These are phyloP conservation scores for Drosophila micromelanica DNA, from an alignment of 1,140 invertebrate species.

Conservation along the genomic window DNA sequence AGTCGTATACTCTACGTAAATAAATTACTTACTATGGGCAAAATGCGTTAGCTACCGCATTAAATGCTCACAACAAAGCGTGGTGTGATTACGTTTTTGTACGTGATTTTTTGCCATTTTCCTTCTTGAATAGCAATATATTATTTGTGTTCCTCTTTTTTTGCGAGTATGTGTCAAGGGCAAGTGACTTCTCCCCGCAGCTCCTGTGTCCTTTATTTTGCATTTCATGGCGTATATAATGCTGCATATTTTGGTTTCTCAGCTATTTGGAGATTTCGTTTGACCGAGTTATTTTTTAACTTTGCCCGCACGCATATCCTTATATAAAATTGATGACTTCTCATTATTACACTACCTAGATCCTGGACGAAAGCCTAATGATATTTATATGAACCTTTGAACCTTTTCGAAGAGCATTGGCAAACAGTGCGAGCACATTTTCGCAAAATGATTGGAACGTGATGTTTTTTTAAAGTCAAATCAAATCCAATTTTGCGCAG, in stretches of 20 bases:
- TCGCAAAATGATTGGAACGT: background rate
- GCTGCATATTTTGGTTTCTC: background rate
- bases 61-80: conserved; percentile 23
- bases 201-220: conserved; percentile 12
- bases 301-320: conserved; percentile 45
- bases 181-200: conserved; percentile 12
- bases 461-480: background rate
- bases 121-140: conserved; percentile 29
- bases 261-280: background rate
- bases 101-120: conserved; percentile 55
- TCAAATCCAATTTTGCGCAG: background rate
- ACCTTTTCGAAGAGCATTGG: background rate
- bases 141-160: conserved; percentile 27
- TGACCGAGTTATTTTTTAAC: conserved; percentile 48
- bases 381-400: background rate
- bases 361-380: conserved; percentile 16
- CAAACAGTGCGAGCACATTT: background rate
- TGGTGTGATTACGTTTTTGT: conserved; percentile 48
- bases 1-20: conserved; percentile 25
- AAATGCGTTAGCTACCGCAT: conserved; percentile 23
- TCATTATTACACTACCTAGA: conserved; percentile 45
- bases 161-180: conserved; percentile 34
- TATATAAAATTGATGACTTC: conserved; percentile 67
- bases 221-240: background rate
- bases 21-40: conserved; percentile 18